Conservation (phyloP, 2,113 vertebrate species). For the Dicerorhinus sumatrensis region DNA sequence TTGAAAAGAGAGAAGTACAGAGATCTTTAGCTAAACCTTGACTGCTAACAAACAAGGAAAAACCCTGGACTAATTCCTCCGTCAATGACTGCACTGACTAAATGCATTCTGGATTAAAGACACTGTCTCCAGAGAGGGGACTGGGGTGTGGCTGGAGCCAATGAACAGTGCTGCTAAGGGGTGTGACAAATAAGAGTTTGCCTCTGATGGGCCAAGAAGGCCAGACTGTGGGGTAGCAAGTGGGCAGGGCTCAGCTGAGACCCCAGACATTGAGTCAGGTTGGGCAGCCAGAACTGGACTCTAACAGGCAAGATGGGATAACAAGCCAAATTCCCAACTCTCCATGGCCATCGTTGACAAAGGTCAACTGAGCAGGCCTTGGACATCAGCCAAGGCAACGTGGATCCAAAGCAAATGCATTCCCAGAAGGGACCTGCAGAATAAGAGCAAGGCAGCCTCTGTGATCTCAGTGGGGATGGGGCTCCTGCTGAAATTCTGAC, state of each 20-base stretch:
- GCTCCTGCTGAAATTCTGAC: not conserved
- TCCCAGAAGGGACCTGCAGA: not conserved
- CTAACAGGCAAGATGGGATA: rapidly evolving
- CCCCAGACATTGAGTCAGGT: no score
- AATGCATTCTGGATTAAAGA: not conserved
- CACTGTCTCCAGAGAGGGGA: not conserved
- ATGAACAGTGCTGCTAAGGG: rapidly evolving
- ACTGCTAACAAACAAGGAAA: not conserved
- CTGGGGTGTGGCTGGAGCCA: rapidly evolving
- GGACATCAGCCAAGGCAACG: not conserved
- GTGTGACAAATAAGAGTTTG: not conserved
- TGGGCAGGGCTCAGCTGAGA: not conserved
- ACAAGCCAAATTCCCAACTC: not conserved
- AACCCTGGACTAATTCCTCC: not conserved
- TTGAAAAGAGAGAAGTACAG: no score
- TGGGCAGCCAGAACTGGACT: not conserved
- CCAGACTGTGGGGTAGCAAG: not conserved
- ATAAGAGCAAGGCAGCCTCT: not conserved
- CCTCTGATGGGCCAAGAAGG: not conserved
- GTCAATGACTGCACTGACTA: rapidly evolving
- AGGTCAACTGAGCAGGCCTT: not conserved
- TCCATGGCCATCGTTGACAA: not conserved
- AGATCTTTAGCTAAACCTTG: no score
- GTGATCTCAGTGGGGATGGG: rapidly evolving
- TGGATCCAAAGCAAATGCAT: not conserved